Conservation (phyloP, 2,888 invertebrate genomes). For the Cephonodes hylas region DNA sequence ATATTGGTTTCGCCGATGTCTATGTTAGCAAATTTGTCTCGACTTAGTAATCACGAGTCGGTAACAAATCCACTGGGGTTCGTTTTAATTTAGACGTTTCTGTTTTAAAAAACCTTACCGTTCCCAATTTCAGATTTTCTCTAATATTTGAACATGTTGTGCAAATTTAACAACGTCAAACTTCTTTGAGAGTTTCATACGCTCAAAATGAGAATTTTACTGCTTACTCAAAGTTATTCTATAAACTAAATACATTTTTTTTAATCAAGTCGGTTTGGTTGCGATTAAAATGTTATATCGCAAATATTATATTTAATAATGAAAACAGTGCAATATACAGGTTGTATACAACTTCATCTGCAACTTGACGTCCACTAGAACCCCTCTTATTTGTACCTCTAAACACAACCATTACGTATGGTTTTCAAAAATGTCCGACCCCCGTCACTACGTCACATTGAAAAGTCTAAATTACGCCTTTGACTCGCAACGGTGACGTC, state of each 20-base stretch:
- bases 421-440: too few species aligned
- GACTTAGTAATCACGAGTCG: constrained; percentile 19
- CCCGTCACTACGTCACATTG: too few species aligned
- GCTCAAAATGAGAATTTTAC: background rate
- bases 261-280: background rate
- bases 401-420: too few species aligned
- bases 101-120: background rate
- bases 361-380: too few species aligned
- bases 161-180: background rate
- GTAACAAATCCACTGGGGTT: constrained; percentile 15
- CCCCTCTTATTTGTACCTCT: too few species aligned
- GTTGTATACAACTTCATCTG: too few species aligned
- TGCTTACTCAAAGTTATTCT: background rate
- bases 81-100: background rate
- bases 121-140: background rate
- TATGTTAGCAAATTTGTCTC: constrained; percentile 28
- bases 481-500: too few species aligned
- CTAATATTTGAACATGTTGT: background rate
- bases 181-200: background rate
- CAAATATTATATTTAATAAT: background rate
- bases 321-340: too few species aligned
- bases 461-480: too few species aligned
- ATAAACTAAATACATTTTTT: background rate
- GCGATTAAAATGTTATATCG: background rate
- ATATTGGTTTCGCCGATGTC: constrained; percentile 48